Percentiles rank a stretch among this genome's conserved stretches.
These are phyloP conservation scores for Danio choprae DNA, from an alignment of 2,797 vertebrate genomes.

Conservation along the genomic window DNA sequence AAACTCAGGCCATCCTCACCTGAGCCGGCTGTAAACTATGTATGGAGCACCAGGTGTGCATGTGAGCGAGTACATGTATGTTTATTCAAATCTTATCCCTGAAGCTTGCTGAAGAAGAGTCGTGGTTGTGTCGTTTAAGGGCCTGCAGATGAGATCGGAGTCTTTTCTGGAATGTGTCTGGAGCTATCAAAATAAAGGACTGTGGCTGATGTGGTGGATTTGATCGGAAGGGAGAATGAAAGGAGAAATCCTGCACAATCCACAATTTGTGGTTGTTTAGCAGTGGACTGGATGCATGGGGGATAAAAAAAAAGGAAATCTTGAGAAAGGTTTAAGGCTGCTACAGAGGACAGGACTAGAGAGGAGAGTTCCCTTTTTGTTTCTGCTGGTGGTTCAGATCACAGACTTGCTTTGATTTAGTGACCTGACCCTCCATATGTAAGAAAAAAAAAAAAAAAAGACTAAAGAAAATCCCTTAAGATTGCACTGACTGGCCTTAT, in stretches of 20 bases:
- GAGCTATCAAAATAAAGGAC: slow-evolving; percentile 31
- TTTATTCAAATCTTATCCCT: slow-evolving; percentile 56
- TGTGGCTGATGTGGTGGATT: slow-evolving; percentile 2
- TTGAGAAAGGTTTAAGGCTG: slow-evolving; percentile 40
- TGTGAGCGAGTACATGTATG: slow-evolving; percentile 12
- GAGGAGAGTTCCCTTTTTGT: slow-evolving; percentile 52
- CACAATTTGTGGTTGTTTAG: neutral
- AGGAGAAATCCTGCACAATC: neutral
- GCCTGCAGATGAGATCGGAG: neutral
- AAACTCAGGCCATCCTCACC: slow-evolving; percentile 56
- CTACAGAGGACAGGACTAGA: slow-evolving; percentile 45
- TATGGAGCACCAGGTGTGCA: slow-evolving; percentile 66
- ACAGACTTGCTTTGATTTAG: slow-evolving; percentile 57
- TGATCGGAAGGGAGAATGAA: neutral
- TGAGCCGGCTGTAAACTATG: slow-evolving; percentile 71
- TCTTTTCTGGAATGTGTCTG: slow-evolving; percentile 56
- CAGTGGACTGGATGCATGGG: slow-evolving; percentile 1
- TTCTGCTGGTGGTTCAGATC: slow-evolving; percentile 57
- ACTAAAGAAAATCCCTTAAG: slow-evolving; percentile 66
- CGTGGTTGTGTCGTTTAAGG: slow-evolving; percentile 47
- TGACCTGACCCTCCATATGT: slow-evolving; percentile 44
- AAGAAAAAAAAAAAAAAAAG: slow-evolving; percentile 26
- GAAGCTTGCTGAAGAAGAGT: slow-evolving; percentile 62
- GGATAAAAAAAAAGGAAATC: slow-evolving; percentile 5
- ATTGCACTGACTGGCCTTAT: slow-evolving; percentile 71